Conservation (phyloP, 2,888 invertebrate genomes). For the Heteropelma amictum region DNA sequence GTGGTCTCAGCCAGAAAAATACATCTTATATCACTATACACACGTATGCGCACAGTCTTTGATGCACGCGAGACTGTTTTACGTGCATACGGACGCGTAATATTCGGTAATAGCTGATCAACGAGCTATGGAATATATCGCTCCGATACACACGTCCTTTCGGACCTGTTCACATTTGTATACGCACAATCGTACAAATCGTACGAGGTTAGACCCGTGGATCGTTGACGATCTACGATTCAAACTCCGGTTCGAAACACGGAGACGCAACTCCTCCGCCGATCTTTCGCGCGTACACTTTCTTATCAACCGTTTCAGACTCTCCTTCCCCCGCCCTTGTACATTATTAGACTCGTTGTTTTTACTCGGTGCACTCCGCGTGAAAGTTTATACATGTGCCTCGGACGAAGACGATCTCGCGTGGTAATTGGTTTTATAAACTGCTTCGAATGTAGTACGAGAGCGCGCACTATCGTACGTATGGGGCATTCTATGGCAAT, state of each 20-base stretch:
- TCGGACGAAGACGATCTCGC: constrained; percentile 18
- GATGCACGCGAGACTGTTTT: no score
- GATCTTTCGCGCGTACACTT: not conserved
- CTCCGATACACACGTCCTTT: not conserved
- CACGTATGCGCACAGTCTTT: no score
- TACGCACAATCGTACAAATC: constrained; percentile 12
- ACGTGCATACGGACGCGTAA: no score
- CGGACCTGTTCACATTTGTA: constrained; percentile 21
- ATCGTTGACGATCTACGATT: constrained; percentile 10
- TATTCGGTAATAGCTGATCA: not conserved
- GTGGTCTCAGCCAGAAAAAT: constrained; percentile 1
- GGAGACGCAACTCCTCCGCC: not conserved
- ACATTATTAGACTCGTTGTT: not conserved
- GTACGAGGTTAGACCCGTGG: constrained; percentile 11
- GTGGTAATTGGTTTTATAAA: constrained; percentile 26
- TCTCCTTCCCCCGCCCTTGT: constrained; percentile 20
- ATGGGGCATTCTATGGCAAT: no score
- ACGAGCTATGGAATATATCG: constrained; percentile 1
- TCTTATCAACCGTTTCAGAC: not conserved
- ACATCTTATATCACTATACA: not conserved
- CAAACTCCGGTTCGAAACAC: not conserved
- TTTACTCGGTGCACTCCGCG: not conserved
- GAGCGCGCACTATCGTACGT: not conserved
- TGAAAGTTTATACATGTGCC: constrained; percentile 49
- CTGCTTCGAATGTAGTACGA: constrained; percentile 3